A percentile compares a stretch with the other conserved stretches of the same genome.
Evolutionary conservation across 1,140 invertebrate species (phyloP).

Genomic region (Heliconius nattereri): DNA sequence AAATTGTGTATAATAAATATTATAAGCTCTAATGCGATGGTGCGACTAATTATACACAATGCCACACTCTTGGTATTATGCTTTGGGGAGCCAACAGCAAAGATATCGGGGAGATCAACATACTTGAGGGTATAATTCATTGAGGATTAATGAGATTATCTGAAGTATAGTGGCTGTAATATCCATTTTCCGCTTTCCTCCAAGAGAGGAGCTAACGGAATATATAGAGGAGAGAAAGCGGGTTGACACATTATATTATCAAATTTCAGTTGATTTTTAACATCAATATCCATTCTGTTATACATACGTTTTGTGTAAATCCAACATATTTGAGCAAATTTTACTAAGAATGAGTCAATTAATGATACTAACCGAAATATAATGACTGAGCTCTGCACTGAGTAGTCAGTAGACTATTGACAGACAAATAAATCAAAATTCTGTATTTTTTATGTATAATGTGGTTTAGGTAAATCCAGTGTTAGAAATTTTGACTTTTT

Average conservation of each 20-base stretch:
- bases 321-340: background rate
- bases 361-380: background rate
- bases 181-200: background rate
- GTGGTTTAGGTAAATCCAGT: background rate
- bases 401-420: background rate
- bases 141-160: background rate
- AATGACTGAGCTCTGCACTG: background rate
- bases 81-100: conserved; percentile 62
- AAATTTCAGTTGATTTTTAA: no score
- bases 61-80: conserved; percentile 79
- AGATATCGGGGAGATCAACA: conserved; percentile 47
- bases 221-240: no score
- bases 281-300: background rate
- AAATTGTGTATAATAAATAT: background rate
- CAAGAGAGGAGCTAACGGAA: no score
- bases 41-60: conserved; percentile 89
- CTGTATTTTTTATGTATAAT: background rate
- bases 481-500: background rate
- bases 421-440: background rate
- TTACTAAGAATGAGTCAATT: background rate
- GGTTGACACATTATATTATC: no score
- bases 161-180: background rate
- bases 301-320: background rate
- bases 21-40: conserved; percentile 86
- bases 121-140: background rate